phyloP scores from a whole-genome alignment of 2,113 vertebrate genomes.

The Ictalurus punctatus region DNA sequence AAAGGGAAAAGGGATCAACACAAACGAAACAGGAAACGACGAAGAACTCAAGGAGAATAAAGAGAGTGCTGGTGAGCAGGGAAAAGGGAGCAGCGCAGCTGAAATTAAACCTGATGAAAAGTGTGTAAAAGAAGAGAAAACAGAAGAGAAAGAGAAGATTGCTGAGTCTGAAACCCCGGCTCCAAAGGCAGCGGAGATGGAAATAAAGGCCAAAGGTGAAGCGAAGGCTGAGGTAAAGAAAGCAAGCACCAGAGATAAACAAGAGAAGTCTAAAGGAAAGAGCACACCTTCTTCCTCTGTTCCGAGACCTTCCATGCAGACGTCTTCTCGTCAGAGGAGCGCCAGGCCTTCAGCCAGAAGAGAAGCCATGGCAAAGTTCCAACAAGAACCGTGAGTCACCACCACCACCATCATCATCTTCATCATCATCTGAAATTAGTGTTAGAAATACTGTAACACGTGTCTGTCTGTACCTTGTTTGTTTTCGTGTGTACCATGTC shows the following conservation, averaged over 20 bases:
- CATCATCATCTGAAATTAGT: neutral
- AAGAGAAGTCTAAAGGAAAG: slow-evolving; percentile 63
- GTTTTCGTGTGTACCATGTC: slow-evolving; percentile 10
- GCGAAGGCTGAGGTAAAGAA: slow-evolving; percentile 44
- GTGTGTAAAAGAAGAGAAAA: slow-evolving; percentile 28
- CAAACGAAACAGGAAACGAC: slow-evolving; percentile 3
- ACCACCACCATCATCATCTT: neutral
- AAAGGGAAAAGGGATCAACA: neutral
- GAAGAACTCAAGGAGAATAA: slow-evolving; percentile 18
- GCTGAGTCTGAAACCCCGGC: neutral
- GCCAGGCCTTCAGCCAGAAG: slow-evolving; percentile 63
- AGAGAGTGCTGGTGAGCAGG: slow-evolving; percentile 12
- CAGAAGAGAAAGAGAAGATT: slow-evolving; percentile 18
- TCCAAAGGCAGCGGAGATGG: neutral
- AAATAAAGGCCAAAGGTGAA: neutral
- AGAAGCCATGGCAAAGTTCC: slow-evolving; percentile 76
- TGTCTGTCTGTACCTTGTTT: slow-evolving; percentile 17
- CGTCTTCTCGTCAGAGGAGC: slow-evolving; percentile 63
- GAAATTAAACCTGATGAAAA: slow-evolving; percentile 13
- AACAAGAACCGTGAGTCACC: slow-evolving; percentile 72
- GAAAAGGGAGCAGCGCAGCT: slow-evolving; percentile 25
- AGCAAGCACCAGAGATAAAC: slow-evolving; percentile 55
- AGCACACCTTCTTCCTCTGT: slow-evolving; percentile 42
- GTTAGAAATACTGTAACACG: neutral
- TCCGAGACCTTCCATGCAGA: slow-evolving; percentile 36